Evolutionary conservation across 2,888 invertebrate genomes (phyloP).

Genomic region (Nephrotoma appendiculata): DNA sequence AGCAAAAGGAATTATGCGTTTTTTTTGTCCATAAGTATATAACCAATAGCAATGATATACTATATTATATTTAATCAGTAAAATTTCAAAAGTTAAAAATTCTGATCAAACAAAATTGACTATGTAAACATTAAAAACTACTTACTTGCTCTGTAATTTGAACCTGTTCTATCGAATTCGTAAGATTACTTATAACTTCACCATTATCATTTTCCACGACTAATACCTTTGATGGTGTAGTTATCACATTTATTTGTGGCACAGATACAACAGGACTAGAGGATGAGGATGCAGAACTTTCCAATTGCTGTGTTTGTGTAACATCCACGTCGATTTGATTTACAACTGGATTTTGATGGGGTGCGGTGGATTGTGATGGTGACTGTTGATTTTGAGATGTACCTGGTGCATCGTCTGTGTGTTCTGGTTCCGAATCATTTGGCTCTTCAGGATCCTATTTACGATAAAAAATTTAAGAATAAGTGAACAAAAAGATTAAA

Average conservation of each 20-base stretch:
- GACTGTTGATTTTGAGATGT: neutral
- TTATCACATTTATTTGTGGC: slow-evolving; percentile 2
- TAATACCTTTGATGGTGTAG: neutral
- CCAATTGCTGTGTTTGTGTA: neutral
- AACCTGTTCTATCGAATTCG: neutral
- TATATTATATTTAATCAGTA: too few relatives aligned
- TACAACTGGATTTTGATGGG: neutral
- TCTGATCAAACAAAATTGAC: neutral
- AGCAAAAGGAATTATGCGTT: too few relatives aligned
- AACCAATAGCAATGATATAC: too few relatives aligned
- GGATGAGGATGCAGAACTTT: neutral
- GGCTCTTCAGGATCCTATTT: slow-evolving; percentile 29
- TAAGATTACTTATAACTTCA: neutral
- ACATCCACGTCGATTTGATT: neutral
- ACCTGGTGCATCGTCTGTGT: slow-evolving; percentile 21
- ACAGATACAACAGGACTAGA: neutral
- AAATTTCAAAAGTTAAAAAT: neutral
- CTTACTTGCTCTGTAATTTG: neutral
- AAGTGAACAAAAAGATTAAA: neutral
- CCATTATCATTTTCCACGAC: neutral
- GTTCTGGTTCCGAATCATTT: slow-evolving; percentile 31
- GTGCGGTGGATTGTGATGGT: neutral
- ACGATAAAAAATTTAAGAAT: slow-evolving; percentile 7
- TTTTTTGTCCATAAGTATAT: too few relatives aligned
- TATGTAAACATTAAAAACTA: neutral